Evolutionary conservation across 2,113 vertebrate genomes (phyloP), one percentile per base, ranked within the genome.

Genomic region (Strigops habroptila): DNA sequence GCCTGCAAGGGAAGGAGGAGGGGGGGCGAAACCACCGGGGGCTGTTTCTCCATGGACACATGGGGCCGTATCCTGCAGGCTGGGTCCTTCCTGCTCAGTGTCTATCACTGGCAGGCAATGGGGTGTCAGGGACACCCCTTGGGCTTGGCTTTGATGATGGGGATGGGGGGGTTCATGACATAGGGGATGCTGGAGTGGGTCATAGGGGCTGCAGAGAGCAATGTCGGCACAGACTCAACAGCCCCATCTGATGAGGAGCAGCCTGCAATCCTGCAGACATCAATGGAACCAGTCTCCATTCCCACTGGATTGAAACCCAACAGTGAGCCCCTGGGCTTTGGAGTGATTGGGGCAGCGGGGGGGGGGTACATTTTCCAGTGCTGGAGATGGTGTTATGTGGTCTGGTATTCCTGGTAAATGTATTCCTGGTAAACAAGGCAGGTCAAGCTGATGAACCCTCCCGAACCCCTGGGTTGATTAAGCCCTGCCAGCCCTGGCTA

Each of bases 1-100:
- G 96, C 91, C 94, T 95, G 95, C 51, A 79, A 94, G 77, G 91
- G 86, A 91, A 95, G 75, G 49, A 80, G 78, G 69, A 93, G 90
- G 92, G 90, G 90, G 92, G 76, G 64, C 12, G 75, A 95, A 96
- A 41, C 17, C 93, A 57, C 57, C 15, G 7, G 82, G 64, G 57
- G 69, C 75, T 92, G 90, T 15, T 82, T 89, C 57, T 91, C 46
- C 81, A 82, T 82, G 94, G 93, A 91, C 80, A 67, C 10, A 46
- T 6, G 30, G 69, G 68, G 41, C 46, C 1, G 3, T 2, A 64
- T 86, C 71, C 91, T 74, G 46, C 12, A 2, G 74, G 69, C 30
- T 90, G 89, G 14, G 24, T 51, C 52, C 35, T 55, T 39, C 43
- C 44, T 64, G 35, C 68, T 51, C 28, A 12, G 51, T 15, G 17